Percentiles rank a stretch among this genome's conserved stretches.
phyloP scores from a whole-genome alignment of 2,888 invertebrate species.

The Xanthia togata region DNA sequence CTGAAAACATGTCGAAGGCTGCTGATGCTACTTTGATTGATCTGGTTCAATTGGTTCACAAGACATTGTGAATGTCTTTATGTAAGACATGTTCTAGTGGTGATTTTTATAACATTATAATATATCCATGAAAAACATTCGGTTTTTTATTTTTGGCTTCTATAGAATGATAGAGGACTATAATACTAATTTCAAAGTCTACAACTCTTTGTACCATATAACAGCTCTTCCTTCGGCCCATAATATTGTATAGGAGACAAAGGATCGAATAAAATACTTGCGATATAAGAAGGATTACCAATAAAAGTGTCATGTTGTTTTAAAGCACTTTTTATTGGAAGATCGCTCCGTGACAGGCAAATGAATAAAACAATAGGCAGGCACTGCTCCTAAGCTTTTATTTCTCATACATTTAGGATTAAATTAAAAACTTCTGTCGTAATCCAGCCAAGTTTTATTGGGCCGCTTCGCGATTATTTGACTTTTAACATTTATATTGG shows the following conservation, averaged over 20 bases:
- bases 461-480: conserved; percentile 71
- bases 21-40: not conserved
- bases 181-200: not conserved
- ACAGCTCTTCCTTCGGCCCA: no score
- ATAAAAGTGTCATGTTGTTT: conserved; percentile 59
- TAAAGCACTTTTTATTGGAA: conserved; percentile 55
- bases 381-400: conserved; percentile 61
- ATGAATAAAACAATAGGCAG: conserved; percentile 69
- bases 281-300: conserved; percentile 52
- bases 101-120: not conserved
- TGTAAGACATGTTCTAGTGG: not conserved
- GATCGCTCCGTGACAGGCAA: conserved; percentile 54
- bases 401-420: conserved; percentile 73
- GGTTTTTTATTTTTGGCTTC: not conserved
- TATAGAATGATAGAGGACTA: not conserved
- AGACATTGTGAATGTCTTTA: not conserved
- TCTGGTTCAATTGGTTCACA: not conserved
- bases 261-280: conserved; percentile 23
- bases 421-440: conserved; percentile 78
- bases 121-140: not conserved
- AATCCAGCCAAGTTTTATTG: conserved; percentile 78
- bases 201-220: not conserved
- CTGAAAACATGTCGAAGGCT: not conserved
- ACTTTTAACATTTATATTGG: conserved; percentile 82
- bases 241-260: not conserved